A percentile compares a stretch with the other conserved stretches of the same genome.
Evolutionary conservation across 2,888 invertebrate species (phyloP).

Genomic region (Pherbina coryleti): DNA sequence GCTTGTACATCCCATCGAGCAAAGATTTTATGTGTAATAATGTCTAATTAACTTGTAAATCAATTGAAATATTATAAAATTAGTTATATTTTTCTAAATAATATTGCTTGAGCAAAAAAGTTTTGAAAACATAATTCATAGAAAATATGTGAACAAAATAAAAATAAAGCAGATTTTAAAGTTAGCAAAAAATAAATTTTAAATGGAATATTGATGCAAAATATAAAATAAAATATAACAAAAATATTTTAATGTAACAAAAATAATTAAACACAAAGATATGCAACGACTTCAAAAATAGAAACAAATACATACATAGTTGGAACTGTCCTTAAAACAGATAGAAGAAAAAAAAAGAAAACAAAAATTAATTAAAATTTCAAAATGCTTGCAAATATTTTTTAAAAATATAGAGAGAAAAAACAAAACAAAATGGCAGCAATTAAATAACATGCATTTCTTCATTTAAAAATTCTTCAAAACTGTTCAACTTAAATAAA

Average conservation of each 20-base stretch:
- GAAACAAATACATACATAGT: background rate
- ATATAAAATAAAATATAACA: background rate
- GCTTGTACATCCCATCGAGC: constrained; percentile 31
- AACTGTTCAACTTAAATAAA: background rate
- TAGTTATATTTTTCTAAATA: constrained; percentile 26
- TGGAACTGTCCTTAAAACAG: background rate
- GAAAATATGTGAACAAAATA: background rate
- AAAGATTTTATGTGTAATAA: background rate
- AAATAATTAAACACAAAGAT: background rate
- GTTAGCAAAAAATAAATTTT: background rate
- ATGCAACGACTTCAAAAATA: background rate
- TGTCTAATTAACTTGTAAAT: background rate
- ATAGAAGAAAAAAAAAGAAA: background rate
- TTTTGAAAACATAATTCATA: background rate
- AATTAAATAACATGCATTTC: background rate
- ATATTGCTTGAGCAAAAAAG: background rate
- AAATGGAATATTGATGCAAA: background rate
- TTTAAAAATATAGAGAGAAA: background rate
- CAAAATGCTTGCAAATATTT: background rate
- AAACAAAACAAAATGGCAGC: background rate
- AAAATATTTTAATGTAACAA: background rate
- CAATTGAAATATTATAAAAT: background rate
- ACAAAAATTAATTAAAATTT: background rate
- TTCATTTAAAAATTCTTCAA: background rate
- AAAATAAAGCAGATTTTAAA: background rate